Percentiles rank a stretch among this genome's conserved stretches.
phyloP scores from a whole-genome alignment of 2,888 invertebrate genomes.

The Cerceris ruficornis region DNA sequence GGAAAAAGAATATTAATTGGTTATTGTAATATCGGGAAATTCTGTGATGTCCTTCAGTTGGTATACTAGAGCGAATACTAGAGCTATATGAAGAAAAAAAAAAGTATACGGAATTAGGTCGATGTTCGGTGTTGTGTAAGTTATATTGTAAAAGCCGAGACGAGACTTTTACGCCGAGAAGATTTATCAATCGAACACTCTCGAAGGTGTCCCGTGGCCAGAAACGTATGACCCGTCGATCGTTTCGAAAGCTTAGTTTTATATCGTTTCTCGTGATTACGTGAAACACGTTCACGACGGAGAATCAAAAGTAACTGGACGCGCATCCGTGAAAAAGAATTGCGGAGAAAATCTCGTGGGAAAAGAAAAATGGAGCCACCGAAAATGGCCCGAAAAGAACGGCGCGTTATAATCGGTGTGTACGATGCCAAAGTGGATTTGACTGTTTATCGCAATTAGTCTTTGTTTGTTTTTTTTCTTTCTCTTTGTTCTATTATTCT shows the following conservation, averaged over 20 bases:
- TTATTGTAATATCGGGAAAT: constrained; percentile 78
- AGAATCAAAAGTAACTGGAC: constrained; percentile 24
- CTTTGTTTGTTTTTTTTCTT: constrained; percentile 28
- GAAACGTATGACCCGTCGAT: constrained; percentile 67
- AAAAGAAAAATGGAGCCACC: constrained; percentile 37
- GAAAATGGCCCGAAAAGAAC: constrained; percentile 34
- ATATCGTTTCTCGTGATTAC: not conserved
- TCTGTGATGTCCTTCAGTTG: constrained; percentile 82
- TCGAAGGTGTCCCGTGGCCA: constrained; percentile 28
- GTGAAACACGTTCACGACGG: not conserved
- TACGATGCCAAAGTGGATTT: constrained; percentile 78
- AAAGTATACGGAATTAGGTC: constrained; percentile 79
- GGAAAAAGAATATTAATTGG: constrained; percentile 69
- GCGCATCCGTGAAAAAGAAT: constrained; percentile 29
- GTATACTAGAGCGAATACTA: constrained; percentile 72
- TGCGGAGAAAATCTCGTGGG: constrained; percentile 16
- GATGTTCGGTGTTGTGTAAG: constrained; percentile 78
- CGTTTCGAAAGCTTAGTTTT: constrained; percentile 24
- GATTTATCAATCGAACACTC: constrained; percentile 43
- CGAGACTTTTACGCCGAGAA: constrained; percentile 55
- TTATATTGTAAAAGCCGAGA: constrained; percentile 60
- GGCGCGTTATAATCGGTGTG: constrained; percentile 53
- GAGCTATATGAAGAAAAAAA: constrained; percentile 71
- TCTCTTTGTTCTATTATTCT: constrained; percentile 33
- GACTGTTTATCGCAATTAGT: constrained; percentile 70